These are phyloP conservation scores for Perca schrenkii DNA, from an alignment of 2,113 vertebrate genomes.

Conservation along the genomic window DNA sequence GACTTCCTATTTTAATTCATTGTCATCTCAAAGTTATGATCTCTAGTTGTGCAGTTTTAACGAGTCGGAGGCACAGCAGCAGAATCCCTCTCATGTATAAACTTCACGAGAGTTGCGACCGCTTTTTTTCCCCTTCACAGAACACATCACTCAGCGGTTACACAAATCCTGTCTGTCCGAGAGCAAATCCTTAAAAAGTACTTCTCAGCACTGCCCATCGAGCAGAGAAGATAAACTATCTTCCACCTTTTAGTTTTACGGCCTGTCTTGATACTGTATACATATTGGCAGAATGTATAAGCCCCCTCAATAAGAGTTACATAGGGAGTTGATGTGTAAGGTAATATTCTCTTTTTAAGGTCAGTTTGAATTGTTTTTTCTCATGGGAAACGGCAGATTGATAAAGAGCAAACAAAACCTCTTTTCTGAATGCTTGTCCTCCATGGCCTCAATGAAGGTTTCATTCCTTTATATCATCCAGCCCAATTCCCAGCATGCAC, in stretches of 20 bases:
- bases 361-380: constrained; percentile 84
- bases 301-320: constrained; percentile 62
- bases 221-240: constrained; percentile 34
- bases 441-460: constrained; percentile 83
- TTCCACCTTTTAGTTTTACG: constrained; percentile 39
- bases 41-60: constrained; percentile 61
- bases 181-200: constrained; percentile 70
- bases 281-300: constrained; percentile 48
- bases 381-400: constrained; percentile 80
- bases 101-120: constrained; percentile 57
- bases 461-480: constrained; percentile 82
- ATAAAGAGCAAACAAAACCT: constrained; percentile 85
- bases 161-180: constrained; percentile 64
- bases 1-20: constrained; percentile 54
- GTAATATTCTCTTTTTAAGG: constrained; percentile 84
- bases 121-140: constrained; percentile 36
- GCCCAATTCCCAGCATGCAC: constrained; percentile 85
- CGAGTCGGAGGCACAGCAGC: constrained; percentile 55
- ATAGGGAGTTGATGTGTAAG: constrained; percentile 73
- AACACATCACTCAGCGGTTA: constrained; percentile 68
- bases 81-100: constrained; percentile 53
- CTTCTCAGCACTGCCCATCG: constrained; percentile 60
- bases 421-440: constrained; percentile 84
- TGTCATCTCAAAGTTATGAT: constrained; percentile 69
- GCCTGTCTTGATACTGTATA: constrained; percentile 35